These are phyloP conservation scores for Bombyx mandarina DNA, from an alignment of 1,140 invertebrate genomes.

Conservation along the genomic window DNA sequence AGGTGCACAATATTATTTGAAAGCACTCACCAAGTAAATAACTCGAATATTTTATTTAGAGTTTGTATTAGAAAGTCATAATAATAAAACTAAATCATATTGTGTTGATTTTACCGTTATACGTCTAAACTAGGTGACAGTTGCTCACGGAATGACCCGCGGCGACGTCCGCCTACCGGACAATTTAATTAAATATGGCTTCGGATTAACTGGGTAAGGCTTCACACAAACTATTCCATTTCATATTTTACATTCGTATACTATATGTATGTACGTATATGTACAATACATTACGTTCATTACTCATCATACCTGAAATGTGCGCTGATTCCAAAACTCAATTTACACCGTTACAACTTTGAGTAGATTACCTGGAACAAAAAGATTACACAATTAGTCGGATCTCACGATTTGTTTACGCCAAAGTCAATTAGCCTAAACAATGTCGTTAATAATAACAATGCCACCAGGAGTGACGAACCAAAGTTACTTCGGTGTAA, in stretches of 20 bases:
- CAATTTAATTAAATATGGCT: conserved; percentile 70
- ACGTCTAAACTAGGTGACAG: conserved; percentile 31
- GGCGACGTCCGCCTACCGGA: conserved; percentile 40
- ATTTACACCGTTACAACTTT: conserved; percentile 7
- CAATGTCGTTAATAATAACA: conserved; percentile 60
- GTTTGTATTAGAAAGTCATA: too few species aligned
- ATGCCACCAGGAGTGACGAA: conserved; percentile 58
- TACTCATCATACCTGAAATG: conserved; percentile 9
- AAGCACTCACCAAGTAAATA: too few species aligned
- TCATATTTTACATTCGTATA: conserved; percentile 41
- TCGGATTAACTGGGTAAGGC: conserved; percentile 62
- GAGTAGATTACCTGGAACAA: conserved; percentile 54
- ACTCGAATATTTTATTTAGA: too few species aligned
- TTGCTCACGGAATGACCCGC: conserved; percentile 39
- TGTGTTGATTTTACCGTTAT: too few species aligned
- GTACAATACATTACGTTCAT: conserved; percentile 5
- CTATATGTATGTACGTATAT: conserved; percentile 7
- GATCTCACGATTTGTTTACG: conserved; percentile 40
- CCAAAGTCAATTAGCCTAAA: conserved; percentile 42
- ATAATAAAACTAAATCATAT: too few species aligned
- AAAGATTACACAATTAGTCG: conserved; percentile 44
- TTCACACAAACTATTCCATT: conserved; percentile 60
- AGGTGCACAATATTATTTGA: too few species aligned
- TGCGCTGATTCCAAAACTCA: conserved; percentile 8
- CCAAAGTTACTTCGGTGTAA: conserved; percentile 62